phyloP scores from a whole-genome alignment of 2,888 invertebrate genomes.

The Drymonia ruficornis region DNA sequence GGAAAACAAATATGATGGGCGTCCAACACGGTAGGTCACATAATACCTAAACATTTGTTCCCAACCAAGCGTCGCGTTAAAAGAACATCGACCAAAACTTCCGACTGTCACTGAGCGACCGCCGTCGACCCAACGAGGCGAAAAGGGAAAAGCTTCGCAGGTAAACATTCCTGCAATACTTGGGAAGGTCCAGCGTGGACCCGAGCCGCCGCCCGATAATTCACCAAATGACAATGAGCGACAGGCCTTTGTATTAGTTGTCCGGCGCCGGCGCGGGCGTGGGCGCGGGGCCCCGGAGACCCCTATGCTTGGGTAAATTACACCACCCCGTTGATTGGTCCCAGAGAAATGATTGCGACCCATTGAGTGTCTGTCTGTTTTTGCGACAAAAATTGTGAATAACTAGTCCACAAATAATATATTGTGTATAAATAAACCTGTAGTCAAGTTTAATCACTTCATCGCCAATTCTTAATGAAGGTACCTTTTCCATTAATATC shows the following conservation, averaged over 20 bases:
- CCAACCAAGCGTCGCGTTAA: not conserved
- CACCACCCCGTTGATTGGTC: constrained; percentile 43
- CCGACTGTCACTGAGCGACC: not conserved
- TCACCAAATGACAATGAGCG: constrained; percentile 46
- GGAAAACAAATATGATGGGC: no score
- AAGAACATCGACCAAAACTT: not conserved
- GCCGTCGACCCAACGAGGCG: constrained; percentile 9
- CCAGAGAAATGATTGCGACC: constrained; percentile 35
- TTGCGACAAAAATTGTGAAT: constrained; percentile 28
- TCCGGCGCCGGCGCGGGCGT: constrained; percentile 14
- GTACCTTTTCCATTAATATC: no score
- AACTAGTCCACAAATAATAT: constrained; percentile 7
- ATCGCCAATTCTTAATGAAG: no score
- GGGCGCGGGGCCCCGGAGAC: constrained; percentile 19
- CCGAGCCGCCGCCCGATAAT: constrained; percentile 35
- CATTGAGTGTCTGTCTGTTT: constrained; percentile 36
- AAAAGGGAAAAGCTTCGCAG: constrained; percentile 17
- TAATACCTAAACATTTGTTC: not conserved
- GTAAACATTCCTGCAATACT: constrained; percentile 26
- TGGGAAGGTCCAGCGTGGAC: not conserved
- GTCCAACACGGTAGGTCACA: no score
- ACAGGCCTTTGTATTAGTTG: constrained; percentile 45
- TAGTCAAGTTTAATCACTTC: no score
- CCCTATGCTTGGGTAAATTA: constrained; percentile 40
- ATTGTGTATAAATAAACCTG: no score